phyloP scores from a whole-genome alignment of 2,113 vertebrate species.

The Istiophorus platypterus region DNA sequence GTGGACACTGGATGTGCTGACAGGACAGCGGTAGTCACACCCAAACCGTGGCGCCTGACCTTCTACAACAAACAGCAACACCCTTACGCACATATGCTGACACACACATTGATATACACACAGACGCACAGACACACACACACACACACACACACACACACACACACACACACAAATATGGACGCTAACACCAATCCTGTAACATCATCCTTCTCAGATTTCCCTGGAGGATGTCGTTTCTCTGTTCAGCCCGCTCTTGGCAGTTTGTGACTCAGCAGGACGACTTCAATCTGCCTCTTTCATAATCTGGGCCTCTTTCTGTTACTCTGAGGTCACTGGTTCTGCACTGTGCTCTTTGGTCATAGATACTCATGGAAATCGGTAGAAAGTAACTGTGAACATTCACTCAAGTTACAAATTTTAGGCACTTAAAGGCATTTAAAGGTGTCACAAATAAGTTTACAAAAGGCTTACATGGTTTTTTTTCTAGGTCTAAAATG shows the following conservation, averaged over 20 bases:
- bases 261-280: slow-evolving; percentile 75
- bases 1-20: slow-evolving; percentile 81
- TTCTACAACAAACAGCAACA: slow-evolving; percentile 75
- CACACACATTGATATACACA: slow-evolving; percentile 31
- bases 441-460: background rate
- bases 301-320: slow-evolving; percentile 43
- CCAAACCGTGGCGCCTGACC: slow-evolving; percentile 81
- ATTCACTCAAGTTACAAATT: background rate
- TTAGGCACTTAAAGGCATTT: background rate
- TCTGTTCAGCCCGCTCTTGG: slow-evolving; percentile 37
- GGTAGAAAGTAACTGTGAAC: background rate
- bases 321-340: slow-evolving; percentile 17
- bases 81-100: slow-evolving; percentile 48
- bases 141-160: slow-evolving; percentile 15
- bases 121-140: background rate
- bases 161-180: slow-evolving; percentile 1
- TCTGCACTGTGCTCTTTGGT: slow-evolving; percentile 1
- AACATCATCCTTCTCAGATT: slow-evolving; percentile 64
- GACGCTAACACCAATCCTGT: slow-evolving; percentile 7
- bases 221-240: slow-evolving; percentile 51
- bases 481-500: too few species aligned
- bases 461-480: too few species aligned
- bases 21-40: slow-evolving; percentile 79
- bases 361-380: background rate
- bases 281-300: slow-evolving; percentile 65